Evolutionary conservation across 2,113 vertebrate genomes (phyloP).

Genomic region (Corythornis cristatus): DNA sequence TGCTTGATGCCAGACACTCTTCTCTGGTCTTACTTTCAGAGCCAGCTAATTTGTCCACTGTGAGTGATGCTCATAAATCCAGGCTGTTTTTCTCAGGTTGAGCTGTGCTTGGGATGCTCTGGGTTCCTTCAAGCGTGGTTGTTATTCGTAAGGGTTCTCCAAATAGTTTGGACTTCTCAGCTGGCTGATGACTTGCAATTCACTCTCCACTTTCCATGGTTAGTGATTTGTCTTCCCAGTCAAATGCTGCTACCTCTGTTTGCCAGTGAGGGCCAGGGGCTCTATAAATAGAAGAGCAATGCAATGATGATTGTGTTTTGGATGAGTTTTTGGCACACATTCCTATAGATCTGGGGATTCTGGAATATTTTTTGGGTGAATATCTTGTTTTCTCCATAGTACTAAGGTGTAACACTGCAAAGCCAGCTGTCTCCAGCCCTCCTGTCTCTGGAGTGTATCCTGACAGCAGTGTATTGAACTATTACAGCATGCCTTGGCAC

Average conservation of each 20-base stretch:
- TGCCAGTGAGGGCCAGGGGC: conserved; percentile 26
- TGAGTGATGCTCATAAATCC: conserved; percentile 32
- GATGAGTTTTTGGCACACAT: conserved; percentile 9
- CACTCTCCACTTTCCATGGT: conserved; percentile 9
- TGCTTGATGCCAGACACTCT: background rate
- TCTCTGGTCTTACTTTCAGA: background rate
- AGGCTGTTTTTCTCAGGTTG: conserved; percentile 15
- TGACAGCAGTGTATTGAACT: background rate
- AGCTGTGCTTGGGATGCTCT: conserved; percentile 23
- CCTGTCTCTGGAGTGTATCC: background rate
- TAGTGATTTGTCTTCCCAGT: conserved; percentile 30
- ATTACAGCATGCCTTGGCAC: background rate
- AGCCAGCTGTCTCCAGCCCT: conserved; percentile 15
- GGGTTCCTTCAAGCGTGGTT: background rate
- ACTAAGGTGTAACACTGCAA: conserved; percentile 4
- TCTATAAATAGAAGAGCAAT: conserved; percentile 46
- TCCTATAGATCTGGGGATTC: background rate
- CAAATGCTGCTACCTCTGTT: conserved; percentile 10
- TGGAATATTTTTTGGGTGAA: conserved; percentile 2
- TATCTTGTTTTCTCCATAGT: background rate
- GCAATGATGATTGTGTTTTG: conserved; percentile 29
- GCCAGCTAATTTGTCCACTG: conserved; percentile 32
- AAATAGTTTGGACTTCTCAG: conserved; percentile 31
- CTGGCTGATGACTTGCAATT: conserved; percentile 49
- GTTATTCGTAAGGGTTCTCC: conserved; percentile 46